Conservation (phyloP, 64 coral and sea anemone species). For the Acropora tenuis region DNA sequence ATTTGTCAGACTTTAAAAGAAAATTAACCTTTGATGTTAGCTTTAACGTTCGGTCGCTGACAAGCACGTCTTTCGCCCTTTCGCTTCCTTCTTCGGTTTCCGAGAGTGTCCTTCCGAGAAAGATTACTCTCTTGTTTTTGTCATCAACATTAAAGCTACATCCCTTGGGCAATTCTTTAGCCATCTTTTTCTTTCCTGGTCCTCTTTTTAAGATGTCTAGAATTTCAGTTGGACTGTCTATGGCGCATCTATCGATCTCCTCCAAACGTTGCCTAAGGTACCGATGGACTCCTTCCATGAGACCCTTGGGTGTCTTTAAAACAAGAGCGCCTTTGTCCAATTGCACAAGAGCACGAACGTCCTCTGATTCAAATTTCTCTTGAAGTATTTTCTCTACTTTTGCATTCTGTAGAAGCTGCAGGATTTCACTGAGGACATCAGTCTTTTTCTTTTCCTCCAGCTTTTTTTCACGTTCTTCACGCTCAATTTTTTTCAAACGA, state of each 20-base stretch:
- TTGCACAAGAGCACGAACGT: conserved; percentile 1
- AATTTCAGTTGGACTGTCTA: neutral
- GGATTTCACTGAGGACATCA: neutral
- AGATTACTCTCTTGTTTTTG: neutral
- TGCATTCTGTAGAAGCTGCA: conserved; percentile 7
- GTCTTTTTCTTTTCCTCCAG: conserved; percentile 11
- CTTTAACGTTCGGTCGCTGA: neutral
- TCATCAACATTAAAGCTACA: conserved; percentile 30
- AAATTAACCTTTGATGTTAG: neutral
- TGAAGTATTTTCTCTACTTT: conserved; percentile 14
- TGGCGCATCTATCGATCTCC: conserved; percentile 3
- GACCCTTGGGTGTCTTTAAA: conserved; percentile 20
- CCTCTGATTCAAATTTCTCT: neutral
- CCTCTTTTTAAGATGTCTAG: conserved; percentile 22
- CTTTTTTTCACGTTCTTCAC: conserved; percentile 24
- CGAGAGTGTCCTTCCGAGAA: neutral
- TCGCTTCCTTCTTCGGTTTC: conserved; percentile 2
- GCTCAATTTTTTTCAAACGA: conserved; percentile 6
- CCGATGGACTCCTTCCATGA: neutral
- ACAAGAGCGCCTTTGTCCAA: neutral
- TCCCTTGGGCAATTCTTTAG: neutral
- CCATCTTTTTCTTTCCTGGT: conserved; percentile 19
- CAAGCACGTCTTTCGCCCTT: neutral
- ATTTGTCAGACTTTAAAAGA: conserved; percentile 5
- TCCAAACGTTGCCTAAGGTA: conserved; percentile 17